Base-by-base conservation (phyloP, 2,888 invertebrate species). In the Pycnomerus fuliginosus region DNA sequence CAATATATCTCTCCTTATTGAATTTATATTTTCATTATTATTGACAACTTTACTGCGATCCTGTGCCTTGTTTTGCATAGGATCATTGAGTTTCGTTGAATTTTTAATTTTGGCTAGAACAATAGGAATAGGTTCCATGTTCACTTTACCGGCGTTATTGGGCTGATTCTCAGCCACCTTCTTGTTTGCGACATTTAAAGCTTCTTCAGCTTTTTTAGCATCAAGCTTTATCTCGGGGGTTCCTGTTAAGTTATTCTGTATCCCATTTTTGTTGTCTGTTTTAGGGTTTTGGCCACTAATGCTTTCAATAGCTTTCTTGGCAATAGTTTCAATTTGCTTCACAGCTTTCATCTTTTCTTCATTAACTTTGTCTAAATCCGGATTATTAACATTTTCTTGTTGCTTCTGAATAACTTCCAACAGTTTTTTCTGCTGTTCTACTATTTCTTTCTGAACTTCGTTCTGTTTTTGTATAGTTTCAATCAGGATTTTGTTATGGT, bases 381-480 rank as follows among this genome's bases (percentile, higher is more conserved):
- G 38, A 10, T 45, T 41, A 47, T 64, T 54, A 5, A 50, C 54
- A 23, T 49, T 45, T 29, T 49, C 58, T 17, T 60, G 60, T 20
- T 60, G 64, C 50, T 47, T 57, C 49, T 58, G 41, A 31, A 52
- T 57, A 31, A 57, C 58, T 42, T 56, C 56, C 33, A 53, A 52
- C 38, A 58, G 39, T 55, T 61, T 58, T 30, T 83, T 82, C 56
- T 85, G 83, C 61, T 85, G 82, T 54, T 83, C 77, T 17, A 85
- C 74, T 47, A 87, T 69, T 64, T 84, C 78, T 57, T 81, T 77
- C 59, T 85, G 83, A 61, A 83, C 82, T 63, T 81, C 76, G 42
- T 83, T 81, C 52, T 86, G 83, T 61, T 82, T 79, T 67, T 84
- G 81, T 12, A 87, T 74, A 11, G 82, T 81, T 64, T 82, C 79